A percentile compares a stretch with the other conserved stretches of the same genome.
phyloP scores from a whole-genome alignment of 2,113 vertebrate genomes.

The Malurus cyaneus region DNA sequence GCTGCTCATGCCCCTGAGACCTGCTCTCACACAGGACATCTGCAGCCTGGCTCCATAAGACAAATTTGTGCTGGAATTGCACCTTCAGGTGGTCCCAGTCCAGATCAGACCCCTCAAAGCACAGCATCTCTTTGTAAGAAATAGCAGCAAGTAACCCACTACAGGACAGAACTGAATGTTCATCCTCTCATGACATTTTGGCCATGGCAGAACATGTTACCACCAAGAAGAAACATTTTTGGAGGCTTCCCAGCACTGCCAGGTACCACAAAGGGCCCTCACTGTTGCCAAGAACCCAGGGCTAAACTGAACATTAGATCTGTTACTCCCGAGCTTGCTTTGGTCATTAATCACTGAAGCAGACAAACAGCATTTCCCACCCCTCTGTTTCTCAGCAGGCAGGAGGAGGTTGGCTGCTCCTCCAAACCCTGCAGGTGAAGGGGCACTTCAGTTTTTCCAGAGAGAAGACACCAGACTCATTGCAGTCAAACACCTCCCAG shows the following conservation, averaged over 20 bases:
- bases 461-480: rapidly evolving
- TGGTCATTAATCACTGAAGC: neutral
- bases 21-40: neutral
- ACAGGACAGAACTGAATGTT: neutral
- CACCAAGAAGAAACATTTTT: neutral
- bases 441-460: neutral
- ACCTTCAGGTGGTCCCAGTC: neutral
- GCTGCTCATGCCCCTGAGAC: rapidly evolving
- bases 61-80: neutral
- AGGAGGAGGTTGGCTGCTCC: neutral
- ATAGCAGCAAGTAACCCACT: neutral
- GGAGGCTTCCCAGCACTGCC: neutral
- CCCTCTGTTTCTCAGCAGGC: neutral
- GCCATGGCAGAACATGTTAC: neutral
- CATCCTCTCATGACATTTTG: neutral
- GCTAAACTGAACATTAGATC: neutral
- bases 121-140: neutral
- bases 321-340: neutral
- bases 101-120: neutral
- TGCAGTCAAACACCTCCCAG: neutral
- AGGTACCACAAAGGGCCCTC: neutral
- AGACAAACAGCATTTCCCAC: neutral
- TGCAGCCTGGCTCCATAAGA: neutral
- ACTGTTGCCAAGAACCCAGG: neutral
- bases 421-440: neutral